Conservation (phyloP, 2,888 invertebrate genomes). For the Perizoma flavofasciatum region DNA sequence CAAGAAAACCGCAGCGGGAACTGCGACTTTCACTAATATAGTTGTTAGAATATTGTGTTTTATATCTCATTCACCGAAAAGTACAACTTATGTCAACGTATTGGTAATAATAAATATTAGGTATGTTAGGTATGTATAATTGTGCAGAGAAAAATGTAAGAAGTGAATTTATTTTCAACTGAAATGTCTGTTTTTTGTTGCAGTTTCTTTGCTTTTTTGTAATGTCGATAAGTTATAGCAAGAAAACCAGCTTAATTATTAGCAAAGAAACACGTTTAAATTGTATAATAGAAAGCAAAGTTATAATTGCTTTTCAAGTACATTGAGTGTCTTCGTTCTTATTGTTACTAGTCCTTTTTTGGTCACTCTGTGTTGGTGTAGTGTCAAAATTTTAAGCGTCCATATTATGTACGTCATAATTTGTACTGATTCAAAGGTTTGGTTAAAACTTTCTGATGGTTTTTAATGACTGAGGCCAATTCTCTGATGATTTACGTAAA, state of each 20-base stretch:
- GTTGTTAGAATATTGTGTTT: conserved; percentile 27
- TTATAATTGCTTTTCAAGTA: too few species aligned
- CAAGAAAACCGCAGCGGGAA: conserved; percentile 40
- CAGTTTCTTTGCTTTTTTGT: conserved; percentile 17
- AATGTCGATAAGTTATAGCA: conserved; percentile 19
- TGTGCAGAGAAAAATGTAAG: conserved; percentile 31
- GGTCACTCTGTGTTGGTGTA: too few species aligned
- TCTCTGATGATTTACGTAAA: too few species aligned
- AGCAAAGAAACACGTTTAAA: too few species aligned
- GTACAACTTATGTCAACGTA: conserved; percentile 63
- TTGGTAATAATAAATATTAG: conserved; percentile 48
- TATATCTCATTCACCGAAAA: conserved; percentile 54
- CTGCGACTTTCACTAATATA: conserved; percentile 32
- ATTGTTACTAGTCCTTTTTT: too few species aligned
- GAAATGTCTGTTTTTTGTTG: conserved; percentile 18
- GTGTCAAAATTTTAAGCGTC: too few species aligned
- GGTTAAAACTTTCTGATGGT: too few species aligned
- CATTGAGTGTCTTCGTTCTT: too few species aligned
- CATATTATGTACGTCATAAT: too few species aligned
- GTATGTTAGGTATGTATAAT: conserved; percentile 35
- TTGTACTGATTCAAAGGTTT: too few species aligned
- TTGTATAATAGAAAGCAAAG: too few species aligned
- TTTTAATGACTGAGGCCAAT: too few species aligned
- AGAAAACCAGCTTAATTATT: neutral
- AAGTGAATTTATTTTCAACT: conserved; percentile 34